Percentiles rank a stretch among this genome's conserved stretches.
These are phyloP conservation scores for Sebastes hubbsi DNA, from an alignment of 2,797 vertebrate genomes.

Conservation along the genomic window DNA sequence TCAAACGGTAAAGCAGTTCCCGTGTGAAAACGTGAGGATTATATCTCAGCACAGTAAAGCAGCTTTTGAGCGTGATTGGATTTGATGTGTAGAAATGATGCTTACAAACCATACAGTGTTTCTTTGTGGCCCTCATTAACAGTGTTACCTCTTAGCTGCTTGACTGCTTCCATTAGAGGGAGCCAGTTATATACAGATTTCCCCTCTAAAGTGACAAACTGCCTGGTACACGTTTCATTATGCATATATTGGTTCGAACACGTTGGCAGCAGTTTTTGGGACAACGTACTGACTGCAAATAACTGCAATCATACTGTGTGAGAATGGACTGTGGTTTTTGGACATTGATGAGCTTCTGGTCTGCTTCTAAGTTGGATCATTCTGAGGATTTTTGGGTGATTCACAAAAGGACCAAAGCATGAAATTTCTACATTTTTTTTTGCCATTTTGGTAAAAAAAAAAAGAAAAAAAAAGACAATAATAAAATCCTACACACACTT, in stretches of 20 bases:
- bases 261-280: neutral
- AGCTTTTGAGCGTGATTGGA: neutral
- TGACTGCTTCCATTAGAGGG: conserved; percentile 59
- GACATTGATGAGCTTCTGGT: conserved; percentile 1
- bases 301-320: neutral
- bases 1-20: neutral
- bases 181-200: conserved; percentile 49
- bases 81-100: neutral
- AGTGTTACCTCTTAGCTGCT: neutral
- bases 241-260: neutral
- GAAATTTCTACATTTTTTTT: neutral
- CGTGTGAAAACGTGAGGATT: neutral
- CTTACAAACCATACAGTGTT: neutral
- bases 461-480: neutral
- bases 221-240: neutral
- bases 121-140: neutral
- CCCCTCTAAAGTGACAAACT: conserved; percentile 7
- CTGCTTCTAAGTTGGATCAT: neutral
- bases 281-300: neutral
- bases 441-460: neutral
- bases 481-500: neutral
- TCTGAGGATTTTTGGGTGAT: neutral
- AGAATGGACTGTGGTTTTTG: neutral
- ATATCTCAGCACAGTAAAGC: neutral
- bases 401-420: conserved; percentile 7